Evolutionary conservation across 2,113 vertebrate species (phyloP).

Genomic region (Pseudorhombus dupliciocellatus): DNA sequence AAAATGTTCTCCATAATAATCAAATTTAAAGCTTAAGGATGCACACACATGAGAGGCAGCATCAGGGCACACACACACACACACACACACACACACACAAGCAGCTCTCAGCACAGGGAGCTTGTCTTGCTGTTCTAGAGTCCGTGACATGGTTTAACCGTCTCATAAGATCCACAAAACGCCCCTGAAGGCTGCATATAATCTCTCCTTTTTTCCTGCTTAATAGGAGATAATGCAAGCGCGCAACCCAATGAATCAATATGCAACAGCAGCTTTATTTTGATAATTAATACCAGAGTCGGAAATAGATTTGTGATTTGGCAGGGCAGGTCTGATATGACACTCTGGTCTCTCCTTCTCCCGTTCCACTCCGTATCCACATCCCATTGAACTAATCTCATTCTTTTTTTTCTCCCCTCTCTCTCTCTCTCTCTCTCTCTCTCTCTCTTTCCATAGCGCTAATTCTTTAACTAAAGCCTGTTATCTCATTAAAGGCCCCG

Average conservation of each 20-base stretch:
- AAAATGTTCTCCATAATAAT: constrained; percentile 79
- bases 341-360: constrained; percentile 42
- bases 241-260: constrained; percentile 80
- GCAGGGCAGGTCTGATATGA: constrained; percentile 74
- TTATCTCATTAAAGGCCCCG: constrained; percentile 81
- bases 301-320: constrained; percentile 84
- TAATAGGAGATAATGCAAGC: constrained; percentile 83
- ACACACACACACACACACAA: constrained; percentile 26
- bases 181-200: constrained; percentile 77
- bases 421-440: constrained; percentile 62
- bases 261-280: constrained; percentile 80
- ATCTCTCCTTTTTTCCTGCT: constrained; percentile 74
- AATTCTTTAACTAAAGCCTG: constrained; percentile 84
- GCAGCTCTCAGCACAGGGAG: constrained; percentile 10
- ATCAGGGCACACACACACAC: constrained; percentile 15
- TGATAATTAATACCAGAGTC: constrained; percentile 82
- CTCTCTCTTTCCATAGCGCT: constrained; percentile 54
- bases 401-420: constrained; percentile 60
- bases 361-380: constrained; percentile 60
- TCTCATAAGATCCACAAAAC: constrained; percentile 78
- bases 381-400: constrained; percentile 76
- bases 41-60: constrained; percentile 55
- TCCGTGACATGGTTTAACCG: constrained; percentile 79
- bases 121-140: constrained; percentile 71
- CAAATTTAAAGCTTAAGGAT: constrained; percentile 81